Evolutionary conservation across 2,113 vertebrate species (phyloP).

Genomic region (Suricata suricatta): DNA sequence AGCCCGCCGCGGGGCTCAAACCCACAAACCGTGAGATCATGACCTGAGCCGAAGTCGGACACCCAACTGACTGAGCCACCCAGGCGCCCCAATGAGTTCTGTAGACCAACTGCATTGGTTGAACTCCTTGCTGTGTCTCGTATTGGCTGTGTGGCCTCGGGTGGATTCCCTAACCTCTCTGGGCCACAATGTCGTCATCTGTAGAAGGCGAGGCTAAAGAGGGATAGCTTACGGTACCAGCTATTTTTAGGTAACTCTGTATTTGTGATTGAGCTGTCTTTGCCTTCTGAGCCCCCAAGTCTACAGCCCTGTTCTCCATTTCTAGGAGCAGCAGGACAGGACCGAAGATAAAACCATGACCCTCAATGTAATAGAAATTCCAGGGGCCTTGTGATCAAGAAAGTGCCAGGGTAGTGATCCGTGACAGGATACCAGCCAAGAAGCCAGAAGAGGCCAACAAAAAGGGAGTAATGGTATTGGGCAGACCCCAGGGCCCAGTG

Average conservation of each 20-base stretch:
- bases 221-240: neutral
- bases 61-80: no score
- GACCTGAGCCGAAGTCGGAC: no score
- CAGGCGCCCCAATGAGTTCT: neutral
- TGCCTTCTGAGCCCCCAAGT: neutral
- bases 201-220: neutral
- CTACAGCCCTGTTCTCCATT: neutral
- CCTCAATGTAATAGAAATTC: neutral
- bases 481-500: neutral
- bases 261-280: neutral
- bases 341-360: neutral
- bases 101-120: neutral
- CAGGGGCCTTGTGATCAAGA: neutral
- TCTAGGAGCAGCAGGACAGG: neutral
- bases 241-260: neutral
- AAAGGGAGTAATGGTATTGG: fast-evolving
- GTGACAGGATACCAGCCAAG: neutral
- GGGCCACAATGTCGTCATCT: neutral
- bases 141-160: neutral
- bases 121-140: neutral
- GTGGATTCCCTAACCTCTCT: neutral
- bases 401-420: neutral
- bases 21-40: no score
- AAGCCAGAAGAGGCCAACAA: no score
- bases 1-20: no score